phyloP scores from a whole-genome alignment of 1,140 invertebrate genomes.

The Spodoptera litura region DNA sequence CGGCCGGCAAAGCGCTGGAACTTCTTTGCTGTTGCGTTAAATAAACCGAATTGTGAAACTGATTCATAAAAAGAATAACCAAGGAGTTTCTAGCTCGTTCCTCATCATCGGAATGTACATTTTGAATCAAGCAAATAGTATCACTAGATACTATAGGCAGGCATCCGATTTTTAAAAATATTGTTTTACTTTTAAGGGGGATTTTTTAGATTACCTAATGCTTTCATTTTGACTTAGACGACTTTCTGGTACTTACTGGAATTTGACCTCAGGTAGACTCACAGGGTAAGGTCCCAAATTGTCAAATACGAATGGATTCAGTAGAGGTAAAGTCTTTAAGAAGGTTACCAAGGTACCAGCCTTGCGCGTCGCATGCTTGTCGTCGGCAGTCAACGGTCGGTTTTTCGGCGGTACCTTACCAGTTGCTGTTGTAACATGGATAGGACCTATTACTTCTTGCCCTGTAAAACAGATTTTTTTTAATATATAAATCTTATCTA shows the following conservation, averaged over 20 bases:
- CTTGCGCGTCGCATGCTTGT: conserved; percentile 8
- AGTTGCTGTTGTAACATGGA: background rate
- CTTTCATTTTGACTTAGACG: background rate
- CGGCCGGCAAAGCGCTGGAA: too few species aligned
- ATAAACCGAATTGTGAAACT: too few species aligned
- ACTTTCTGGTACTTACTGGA: background rate
- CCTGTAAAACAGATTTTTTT: background rate
- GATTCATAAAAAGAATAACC: too few species aligned
- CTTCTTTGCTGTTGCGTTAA: too few species aligned
- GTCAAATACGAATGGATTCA: background rate
- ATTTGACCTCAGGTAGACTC: background rate
- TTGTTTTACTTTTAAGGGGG: too few species aligned
- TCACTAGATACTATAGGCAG: too few species aligned
- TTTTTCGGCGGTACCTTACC: background rate
- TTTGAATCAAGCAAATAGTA: too few species aligned
- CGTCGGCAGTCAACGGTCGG: background rate
- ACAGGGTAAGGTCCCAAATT: background rate
- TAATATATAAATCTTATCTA: background rate
- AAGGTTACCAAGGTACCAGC: background rate
- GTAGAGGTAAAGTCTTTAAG: background rate
- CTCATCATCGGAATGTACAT: too few species aligned
- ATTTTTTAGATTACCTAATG: too few species aligned
- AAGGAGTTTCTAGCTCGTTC: too few species aligned
- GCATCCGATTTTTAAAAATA: too few species aligned
- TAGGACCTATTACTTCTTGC: background rate